Evolutionary conservation across 2,113 vertebrate species (phyloP).

Genomic region (Hippocampus comes): DNA sequence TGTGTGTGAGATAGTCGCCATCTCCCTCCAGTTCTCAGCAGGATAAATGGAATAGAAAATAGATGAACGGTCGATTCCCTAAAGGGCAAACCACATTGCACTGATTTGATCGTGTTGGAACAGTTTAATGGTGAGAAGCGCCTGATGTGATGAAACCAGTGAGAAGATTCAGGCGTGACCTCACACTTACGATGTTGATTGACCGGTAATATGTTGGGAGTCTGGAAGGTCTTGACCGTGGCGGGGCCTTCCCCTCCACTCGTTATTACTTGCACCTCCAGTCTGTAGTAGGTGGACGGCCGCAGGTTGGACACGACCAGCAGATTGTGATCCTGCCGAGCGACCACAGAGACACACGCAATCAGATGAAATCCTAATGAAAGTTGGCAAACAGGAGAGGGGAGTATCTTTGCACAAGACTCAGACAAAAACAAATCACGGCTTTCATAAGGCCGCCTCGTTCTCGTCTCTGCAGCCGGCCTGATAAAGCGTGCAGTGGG

Average conservation of each 20-base stretch:
- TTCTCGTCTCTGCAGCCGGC: constrained; percentile 46
- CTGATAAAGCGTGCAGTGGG: constrained; percentile 55
- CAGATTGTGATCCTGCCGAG: constrained; percentile 77
- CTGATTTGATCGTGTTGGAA: neutral
- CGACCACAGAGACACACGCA: constrained; percentile 23
- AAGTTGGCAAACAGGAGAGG: constrained; percentile 17
- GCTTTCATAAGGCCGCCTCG: constrained; percentile 53
- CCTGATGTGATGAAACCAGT: neutral
- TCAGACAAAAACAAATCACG: constrained; percentile 63
- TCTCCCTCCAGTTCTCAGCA: too few species aligned
- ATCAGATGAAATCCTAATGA: constrained; percentile 46
- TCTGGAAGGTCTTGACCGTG: constrained; percentile 84
- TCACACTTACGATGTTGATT: constrained; percentile 78
- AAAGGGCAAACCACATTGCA: neutral
- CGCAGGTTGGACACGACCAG: constrained; percentile 85
- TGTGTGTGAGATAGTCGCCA: too few species aligned
- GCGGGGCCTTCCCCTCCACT: constrained; percentile 86
- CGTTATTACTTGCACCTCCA: constrained; percentile 89
- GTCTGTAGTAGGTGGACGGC: constrained; percentile 82
- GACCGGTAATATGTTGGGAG: constrained; percentile 73
- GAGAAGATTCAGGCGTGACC: neutral
- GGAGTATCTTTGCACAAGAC: constrained; percentile 32
- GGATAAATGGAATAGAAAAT: neutral
- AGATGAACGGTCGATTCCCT: neutral
- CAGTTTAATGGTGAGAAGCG: neutral